These are phyloP conservation scores for Arenicola marina DNA, from an alignment of 2,888 invertebrate genomes.

Conservation along the genomic window DNA sequence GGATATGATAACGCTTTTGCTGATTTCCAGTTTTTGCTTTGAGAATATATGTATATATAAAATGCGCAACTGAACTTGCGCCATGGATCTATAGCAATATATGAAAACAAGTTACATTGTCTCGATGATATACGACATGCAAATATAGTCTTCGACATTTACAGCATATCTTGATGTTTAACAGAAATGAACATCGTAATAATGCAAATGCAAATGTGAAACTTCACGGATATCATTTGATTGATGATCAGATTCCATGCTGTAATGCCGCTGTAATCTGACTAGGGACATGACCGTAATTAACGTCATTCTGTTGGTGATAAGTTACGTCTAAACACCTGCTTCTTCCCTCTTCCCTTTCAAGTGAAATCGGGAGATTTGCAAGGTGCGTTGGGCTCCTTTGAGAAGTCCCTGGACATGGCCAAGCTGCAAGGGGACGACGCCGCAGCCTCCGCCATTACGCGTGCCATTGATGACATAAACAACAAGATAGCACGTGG, in stretches of 20 bases:
- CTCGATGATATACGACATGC: too few species aligned
- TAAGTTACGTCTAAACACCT: too few species aligned
- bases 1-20: too few species aligned
- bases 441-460: constrained; percentile 53
- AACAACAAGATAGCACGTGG: constrained; percentile 31
- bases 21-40: too few species aligned
- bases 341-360: constrained; percentile 11
- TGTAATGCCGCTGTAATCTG: background rate
- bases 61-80: too few species aligned
- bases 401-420: constrained; percentile 53
- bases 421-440: constrained; percentile 43
- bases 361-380: constrained; percentile 51
- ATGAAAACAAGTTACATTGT: too few species aligned
- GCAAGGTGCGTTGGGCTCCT: constrained; percentile 50
- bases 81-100: too few species aligned
- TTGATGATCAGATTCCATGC: background rate
- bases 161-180: background rate
- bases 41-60: too few species aligned
- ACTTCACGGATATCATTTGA: background rate
- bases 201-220: background rate
- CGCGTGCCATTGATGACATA: constrained; percentile 55
- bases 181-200: background rate
- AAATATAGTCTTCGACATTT: too few species aligned
- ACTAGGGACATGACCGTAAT: too few species aligned
- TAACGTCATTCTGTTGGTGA: background rate